phyloP scores from a whole-genome alignment of 35 echinoderm and acorn worm species.

The Stichopus chloronotus region DNA sequence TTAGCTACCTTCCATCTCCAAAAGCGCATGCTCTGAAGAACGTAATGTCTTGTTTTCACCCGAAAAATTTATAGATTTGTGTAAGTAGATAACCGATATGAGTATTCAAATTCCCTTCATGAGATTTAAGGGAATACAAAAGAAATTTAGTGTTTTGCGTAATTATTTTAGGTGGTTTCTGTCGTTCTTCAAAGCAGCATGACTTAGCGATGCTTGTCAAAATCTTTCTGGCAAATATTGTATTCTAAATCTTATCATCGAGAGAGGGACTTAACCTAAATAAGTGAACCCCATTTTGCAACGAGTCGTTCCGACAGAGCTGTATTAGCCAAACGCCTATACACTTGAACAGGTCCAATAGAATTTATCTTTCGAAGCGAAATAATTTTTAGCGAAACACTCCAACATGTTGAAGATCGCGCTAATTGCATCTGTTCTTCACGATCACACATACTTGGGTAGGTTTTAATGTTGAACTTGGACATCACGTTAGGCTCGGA shows the following conservation, averaged over 20 bases:
- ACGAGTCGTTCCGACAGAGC: not conserved
- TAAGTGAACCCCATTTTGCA: not conserved
- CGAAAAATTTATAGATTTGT: too few relatives aligned
- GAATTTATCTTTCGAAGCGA: not conserved
- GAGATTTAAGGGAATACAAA: too few relatives aligned
- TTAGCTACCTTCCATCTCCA: not conserved
- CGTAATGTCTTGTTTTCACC: too few relatives aligned
- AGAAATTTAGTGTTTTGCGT: too few relatives aligned
- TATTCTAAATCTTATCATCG: not conserved
- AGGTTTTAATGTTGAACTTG: constrained; percentile 15
- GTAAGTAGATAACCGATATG: too few relatives aligned
- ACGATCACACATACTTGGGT: constrained; percentile 3
- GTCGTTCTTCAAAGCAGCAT: too few relatives aligned
- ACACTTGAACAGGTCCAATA: constrained; percentile 3
- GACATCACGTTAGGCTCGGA: not conserved
- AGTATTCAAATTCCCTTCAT: too few relatives aligned
- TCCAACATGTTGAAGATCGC: not conserved
- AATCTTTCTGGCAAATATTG: too few relatives aligned
- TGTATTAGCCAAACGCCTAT: not conserved
- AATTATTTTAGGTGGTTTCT: too few relatives aligned
- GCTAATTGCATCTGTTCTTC: constrained; percentile 1
- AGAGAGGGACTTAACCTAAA: constrained; percentile 7
- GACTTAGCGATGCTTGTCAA: too few relatives aligned
- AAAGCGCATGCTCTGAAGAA: not conserved
- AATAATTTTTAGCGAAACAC: constrained; percentile 15